These are phyloP conservation scores for Hecatera dysodea DNA, from an alignment of 2,888 invertebrate genomes.

Conservation along the genomic window DNA sequence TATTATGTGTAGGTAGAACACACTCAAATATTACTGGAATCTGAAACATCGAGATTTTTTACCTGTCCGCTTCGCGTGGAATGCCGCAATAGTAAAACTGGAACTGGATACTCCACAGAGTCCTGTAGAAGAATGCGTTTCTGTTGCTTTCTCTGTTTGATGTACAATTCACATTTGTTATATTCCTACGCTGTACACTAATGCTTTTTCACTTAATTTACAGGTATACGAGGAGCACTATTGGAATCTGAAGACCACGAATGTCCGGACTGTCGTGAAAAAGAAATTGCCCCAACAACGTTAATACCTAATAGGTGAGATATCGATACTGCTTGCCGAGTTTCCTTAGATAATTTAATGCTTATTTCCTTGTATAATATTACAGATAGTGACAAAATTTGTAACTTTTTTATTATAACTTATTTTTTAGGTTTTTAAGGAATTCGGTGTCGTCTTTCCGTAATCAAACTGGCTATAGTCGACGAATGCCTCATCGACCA, in stretches of 20 bases:
- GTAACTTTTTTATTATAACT: not conserved
- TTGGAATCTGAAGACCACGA: constrained; percentile 98
- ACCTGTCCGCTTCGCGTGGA: no score
- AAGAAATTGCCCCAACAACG: constrained; percentile 97
- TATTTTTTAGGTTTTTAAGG: constrained; percentile 93
- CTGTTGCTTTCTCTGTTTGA: not conserved
- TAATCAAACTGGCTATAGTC: constrained; percentile 97
- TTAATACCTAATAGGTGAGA: constrained; percentile 95
- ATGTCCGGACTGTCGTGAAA: constrained; percentile 98
- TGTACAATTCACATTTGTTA: not conserved
- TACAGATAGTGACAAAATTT: not conserved
- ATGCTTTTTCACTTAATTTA: constrained; percentile 51
- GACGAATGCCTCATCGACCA: constrained; percentile 84
- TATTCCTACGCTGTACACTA: not conserved
- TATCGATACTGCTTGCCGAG: not conserved
- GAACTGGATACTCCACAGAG: no score
- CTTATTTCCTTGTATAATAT: not conserved
- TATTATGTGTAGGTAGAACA: no score
- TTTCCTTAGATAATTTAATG: not conserved
- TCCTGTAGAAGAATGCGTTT: not conserved
- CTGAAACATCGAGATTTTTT: no score
- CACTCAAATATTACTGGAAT: no score
- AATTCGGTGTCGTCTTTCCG: constrained; percentile 97
- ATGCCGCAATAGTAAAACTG: no score
- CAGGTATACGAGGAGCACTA: constrained; percentile 96